Base-by-base conservation (phyloP, 2,797 vertebrate species). In the Characodon lateralis region DNA sequence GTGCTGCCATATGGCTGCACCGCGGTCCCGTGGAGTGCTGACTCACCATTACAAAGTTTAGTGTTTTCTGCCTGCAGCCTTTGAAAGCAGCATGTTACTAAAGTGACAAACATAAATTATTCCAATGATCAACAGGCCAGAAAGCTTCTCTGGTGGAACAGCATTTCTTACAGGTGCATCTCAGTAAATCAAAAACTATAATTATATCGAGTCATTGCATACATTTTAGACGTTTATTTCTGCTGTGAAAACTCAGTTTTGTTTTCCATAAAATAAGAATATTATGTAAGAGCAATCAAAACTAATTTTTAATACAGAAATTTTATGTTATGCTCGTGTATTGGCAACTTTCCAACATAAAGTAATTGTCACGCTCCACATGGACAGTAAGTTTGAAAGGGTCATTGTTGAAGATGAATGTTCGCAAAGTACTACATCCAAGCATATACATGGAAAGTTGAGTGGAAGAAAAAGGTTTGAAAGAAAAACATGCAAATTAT, bases 1-100 rank as follows among this genome's bases (percentile, higher is more conserved):
- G 88, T 92, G 91, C 74, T 86, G 89, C 88, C 90, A 84, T 89
- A 88, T 86, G 89, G 88, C 63, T 24, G 78, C 85, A n/a, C 82
- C 22, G 78, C 53, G 20, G 87, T 73, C 84, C 88, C 56, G 86
- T 31, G 72, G 83, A 82, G 80, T 91, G 92, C 89, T 92, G 92
- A 91, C 81, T 91, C 83, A 86, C 84, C 81, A 81, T 73, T 56
- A 71, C 0, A 18, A 18, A 79, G 72, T 86, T 85, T 43, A 2
- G 18, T 2, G 70, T 3, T 78, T 75, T 58, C 59, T 58, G 76
- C 75, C 61, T 46, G n/a, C 24, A 31, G 43, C 50, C 39, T 39
- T 69, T 71, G 7, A 28, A 6, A 59, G 26, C n/a, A 59, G 12
- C 56, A 14, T n/a, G 5, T 8, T 43, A 2, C 35, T 59, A 53